Conservation (phyloP, 2,113 vertebrate species). For the Gasterosteus aculeatus region DNA sequence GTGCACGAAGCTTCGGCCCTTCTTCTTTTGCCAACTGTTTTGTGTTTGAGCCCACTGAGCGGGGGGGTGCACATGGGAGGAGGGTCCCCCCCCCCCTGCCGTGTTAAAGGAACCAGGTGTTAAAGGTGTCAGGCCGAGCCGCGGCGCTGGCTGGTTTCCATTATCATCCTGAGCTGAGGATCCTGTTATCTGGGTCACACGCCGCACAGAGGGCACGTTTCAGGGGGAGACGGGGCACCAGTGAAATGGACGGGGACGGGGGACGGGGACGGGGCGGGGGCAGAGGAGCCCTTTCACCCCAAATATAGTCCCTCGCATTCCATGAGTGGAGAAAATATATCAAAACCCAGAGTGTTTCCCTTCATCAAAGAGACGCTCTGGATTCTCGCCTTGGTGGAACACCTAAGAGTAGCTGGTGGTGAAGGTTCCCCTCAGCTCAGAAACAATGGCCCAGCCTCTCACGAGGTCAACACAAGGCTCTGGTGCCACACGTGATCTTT, state of each 20-base stretch:
- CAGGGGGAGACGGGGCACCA: constrained; percentile 38
- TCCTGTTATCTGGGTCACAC: constrained; percentile 75
- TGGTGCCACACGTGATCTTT: neutral
- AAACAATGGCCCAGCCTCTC: neutral
- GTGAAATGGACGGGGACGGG: neutral
- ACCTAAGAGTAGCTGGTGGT: constrained; percentile 17
- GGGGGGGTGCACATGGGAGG: constrained; percentile 34
- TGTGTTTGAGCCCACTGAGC: constrained; percentile 6
- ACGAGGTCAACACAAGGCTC: neutral
- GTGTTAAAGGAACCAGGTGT: constrained; percentile 75
- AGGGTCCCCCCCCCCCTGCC: constrained; percentile 22
- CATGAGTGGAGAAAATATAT: constrained; percentile 13
- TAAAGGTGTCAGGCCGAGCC: constrained; percentile 30
- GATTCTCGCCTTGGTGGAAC: constrained; percentile 17
- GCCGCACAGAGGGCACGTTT: constrained; percentile 62
- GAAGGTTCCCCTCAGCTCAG: neutral
- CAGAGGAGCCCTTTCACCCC: constrained; percentile 29
- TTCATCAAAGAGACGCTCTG: constrained; percentile 25
- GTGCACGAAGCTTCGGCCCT: neutral
- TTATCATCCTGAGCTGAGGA: constrained; percentile 59
- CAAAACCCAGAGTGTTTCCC: constrained; percentile 9
- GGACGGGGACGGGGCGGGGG: neutral
- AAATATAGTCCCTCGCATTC: constrained; percentile 21
- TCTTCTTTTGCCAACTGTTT: constrained; percentile 37
- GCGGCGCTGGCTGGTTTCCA: constrained; percentile 60